Percentiles rank a stretch among this genome's conserved stretches.
Conservation (phyloP, 2,888 invertebrate species). For the Eucera pruinosa region DNA sequence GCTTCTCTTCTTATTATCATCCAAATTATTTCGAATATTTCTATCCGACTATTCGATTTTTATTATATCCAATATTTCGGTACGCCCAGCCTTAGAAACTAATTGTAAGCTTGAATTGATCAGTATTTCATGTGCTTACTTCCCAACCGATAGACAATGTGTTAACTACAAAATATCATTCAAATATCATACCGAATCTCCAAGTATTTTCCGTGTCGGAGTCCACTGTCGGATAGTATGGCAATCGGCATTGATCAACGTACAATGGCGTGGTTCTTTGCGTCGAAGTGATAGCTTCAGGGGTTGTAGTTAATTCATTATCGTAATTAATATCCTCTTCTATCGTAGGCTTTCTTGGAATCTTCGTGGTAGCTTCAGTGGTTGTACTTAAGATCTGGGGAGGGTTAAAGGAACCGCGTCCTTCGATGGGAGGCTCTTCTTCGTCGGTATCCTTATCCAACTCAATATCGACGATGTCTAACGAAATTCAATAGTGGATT, state of each 20-base stretch:
- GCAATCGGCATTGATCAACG: constrained; percentile 85
- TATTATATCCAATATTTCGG: too few relatives aligned
- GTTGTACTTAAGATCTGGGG: constrained; percentile 42
- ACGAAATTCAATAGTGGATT: background rate
- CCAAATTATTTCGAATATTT: too few relatives aligned
- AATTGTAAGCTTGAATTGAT: too few relatives aligned
- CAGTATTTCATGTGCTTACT: too few relatives aligned
- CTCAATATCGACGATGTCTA: constrained; percentile 67
- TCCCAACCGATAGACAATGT: too few relatives aligned
- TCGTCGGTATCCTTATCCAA: constrained; percentile 48
- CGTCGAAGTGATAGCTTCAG: constrained; percentile 81
- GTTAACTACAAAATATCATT: too few relatives aligned
- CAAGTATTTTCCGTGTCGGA: constrained; percentile 86
- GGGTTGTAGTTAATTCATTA: constrained; percentile 39
- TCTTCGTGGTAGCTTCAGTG: constrained; percentile 79
- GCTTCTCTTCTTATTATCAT: too few relatives aligned
- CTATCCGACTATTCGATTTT: too few relatives aligned
- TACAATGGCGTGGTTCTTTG: constrained; percentile 72
- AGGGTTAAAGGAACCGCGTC: constrained; percentile 52
- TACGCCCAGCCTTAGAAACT: too few relatives aligned
- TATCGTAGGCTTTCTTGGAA: too few relatives aligned
- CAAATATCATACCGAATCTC: constrained; percentile 86
- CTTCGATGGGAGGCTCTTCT: constrained; percentile 65
- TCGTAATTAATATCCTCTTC: too few relatives aligned
- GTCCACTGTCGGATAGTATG: constrained; percentile 85